Percentiles rank a stretch among this genome's conserved stretches.
These are phyloP conservation scores for Conistra vaccinii DNA, from an alignment of 2,888 invertebrate species.

Conservation along the genomic window DNA sequence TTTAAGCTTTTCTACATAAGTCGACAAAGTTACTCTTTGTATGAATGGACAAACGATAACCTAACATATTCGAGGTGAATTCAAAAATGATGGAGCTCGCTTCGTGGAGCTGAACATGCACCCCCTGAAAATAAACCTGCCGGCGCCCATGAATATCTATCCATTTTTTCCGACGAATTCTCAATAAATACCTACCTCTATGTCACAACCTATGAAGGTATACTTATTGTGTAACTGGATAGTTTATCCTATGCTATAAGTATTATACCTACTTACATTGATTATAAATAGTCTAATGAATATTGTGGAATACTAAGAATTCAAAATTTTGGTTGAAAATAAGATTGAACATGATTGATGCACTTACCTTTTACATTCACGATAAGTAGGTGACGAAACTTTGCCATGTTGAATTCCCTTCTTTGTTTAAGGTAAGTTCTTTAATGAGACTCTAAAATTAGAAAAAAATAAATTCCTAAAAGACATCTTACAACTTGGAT, in stretches of 20 bases:
- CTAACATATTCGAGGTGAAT: too few relatives aligned
- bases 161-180: background rate
- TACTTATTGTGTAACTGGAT: background rate
- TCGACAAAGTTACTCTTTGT: too few relatives aligned
- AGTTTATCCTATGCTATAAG: background rate
- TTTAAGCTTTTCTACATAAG: too few relatives aligned
- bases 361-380: background rate
- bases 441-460: slow-evolving; percentile 1
- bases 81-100: too few relatives aligned
- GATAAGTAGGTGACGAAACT: background rate
- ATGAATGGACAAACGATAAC: too few relatives aligned
- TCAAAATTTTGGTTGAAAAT: too few relatives aligned
- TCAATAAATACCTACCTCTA: background rate
- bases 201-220: background rate
- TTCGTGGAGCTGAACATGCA: too few relatives aligned
- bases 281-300: background rate
- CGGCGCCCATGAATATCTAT: too few relatives aligned
- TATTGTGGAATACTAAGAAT: background rate
- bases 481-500: background rate
- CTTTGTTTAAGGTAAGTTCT: background rate
- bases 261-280: background rate
- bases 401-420: background rate
- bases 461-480: slow-evolving; percentile 2
- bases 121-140: too few relatives aligned
- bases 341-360: background rate